These are phyloP conservation scores for Penaeus vannamei DNA, from an alignment of 1,140 invertebrate genomes.

Conservation along the genomic window DNA sequence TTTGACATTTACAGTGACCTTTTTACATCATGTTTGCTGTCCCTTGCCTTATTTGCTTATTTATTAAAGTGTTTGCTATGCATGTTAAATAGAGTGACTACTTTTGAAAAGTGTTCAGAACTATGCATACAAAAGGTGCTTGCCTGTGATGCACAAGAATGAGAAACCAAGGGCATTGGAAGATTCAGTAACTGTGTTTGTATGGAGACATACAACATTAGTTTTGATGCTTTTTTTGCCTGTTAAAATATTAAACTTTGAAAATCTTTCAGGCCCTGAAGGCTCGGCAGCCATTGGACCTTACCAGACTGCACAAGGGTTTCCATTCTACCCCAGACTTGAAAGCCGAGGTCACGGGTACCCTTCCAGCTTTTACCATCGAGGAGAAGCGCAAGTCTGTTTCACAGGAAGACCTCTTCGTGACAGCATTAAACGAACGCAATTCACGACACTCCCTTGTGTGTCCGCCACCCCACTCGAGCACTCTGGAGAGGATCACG, in stretches of 20 bases:
- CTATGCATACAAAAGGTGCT: too few species aligned
- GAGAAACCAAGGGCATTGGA: too few species aligned
- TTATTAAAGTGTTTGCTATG: too few species aligned
- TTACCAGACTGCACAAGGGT: constrained; percentile 79
- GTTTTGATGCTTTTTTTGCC: background rate
- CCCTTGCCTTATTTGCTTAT: too few species aligned
- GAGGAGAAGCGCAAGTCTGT: constrained; percentile 70
- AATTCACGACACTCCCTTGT: constrained; percentile 71
- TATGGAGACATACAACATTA: background rate
- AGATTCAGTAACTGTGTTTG: too few species aligned
- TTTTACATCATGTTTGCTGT: too few species aligned
- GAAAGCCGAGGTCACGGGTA: constrained; percentile 62
- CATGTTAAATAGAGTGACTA: too few species aligned
- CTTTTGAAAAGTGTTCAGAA: too few species aligned
- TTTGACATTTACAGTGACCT: too few species aligned
- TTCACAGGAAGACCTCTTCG: constrained; percentile 72
- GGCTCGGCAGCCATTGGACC: constrained; percentile 57
- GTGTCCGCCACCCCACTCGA: constrained; percentile 68
- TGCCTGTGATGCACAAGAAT: too few species aligned
- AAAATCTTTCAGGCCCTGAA: constrained; percentile 66
- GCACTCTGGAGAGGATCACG: constrained; percentile 55
- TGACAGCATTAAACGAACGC: constrained; percentile 65
- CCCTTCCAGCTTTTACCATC: constrained; percentile 39
- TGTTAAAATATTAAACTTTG: background rate
- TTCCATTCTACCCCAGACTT: constrained; percentile 92